Conservation (phyloP, 2,888 invertebrate species). For the Dasysyrphus albostriatus region DNA sequence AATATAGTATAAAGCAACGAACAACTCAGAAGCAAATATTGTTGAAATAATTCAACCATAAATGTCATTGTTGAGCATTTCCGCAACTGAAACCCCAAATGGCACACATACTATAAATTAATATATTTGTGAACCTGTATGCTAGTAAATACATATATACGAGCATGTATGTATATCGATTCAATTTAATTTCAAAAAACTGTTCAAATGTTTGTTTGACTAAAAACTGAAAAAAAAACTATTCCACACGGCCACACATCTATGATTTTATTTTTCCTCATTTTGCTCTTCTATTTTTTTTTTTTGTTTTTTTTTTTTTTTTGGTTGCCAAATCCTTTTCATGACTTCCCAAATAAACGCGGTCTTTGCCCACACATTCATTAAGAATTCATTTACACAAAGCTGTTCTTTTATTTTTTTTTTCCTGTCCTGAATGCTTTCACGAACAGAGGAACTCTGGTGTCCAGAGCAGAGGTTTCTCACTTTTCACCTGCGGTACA, state of each 20-base stretch:
- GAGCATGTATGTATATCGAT: constrained; percentile 6
- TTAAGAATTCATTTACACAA: constrained; percentile 58
- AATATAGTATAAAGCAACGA: neutral
- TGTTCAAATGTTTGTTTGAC: constrained; percentile 34
- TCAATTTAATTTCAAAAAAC: constrained; percentile 21
- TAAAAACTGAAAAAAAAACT: neutral
- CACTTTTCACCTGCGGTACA: constrained; percentile 46
- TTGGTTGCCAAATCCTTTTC: constrained; percentile 31
- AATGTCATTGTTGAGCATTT: constrained; percentile 4
- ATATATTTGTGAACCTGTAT: neutral
- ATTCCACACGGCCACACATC: constrained; percentile 18
- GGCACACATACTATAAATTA: neutral
- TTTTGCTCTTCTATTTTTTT: neutral
- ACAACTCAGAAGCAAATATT: neutral
- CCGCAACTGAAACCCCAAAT: neutral
- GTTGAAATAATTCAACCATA: neutral
- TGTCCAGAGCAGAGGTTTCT: constrained; percentile 38
- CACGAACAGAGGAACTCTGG: constrained; percentile 7
- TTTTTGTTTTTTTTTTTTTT: neutral
- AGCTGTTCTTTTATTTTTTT: constrained; percentile 36
- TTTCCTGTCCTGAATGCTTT: neutral
- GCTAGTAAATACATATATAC: too few relatives aligned
- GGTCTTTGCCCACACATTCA: constrained; percentile 48
- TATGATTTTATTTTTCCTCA: constrained; percentile 29
- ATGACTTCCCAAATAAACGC: constrained; percentile 32